phyloP scores from a whole-genome alignment of 2,113 vertebrate genomes.

The Gavia stellata region DNA sequence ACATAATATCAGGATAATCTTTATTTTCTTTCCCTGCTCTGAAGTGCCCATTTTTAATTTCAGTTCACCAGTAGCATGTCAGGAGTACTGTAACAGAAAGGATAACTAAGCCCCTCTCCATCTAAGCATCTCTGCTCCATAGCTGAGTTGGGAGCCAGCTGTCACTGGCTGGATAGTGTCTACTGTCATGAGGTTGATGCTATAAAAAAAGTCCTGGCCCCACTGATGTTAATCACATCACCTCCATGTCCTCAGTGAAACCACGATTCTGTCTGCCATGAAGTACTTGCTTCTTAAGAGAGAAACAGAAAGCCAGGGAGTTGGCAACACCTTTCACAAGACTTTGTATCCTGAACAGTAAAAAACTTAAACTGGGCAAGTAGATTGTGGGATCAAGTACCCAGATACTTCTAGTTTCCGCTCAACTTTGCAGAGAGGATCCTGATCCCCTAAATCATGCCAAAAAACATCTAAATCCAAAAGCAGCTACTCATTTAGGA shows the following conservation, averaged over 20 bases:
- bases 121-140: background rate
- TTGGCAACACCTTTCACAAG: background rate
- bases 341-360: background rate
- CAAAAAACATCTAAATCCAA: background rate
- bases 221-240: background rate
- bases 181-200: background rate
- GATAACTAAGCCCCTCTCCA: background rate
- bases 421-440: background rate
- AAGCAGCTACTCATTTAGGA: background rate
- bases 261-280: background rate
- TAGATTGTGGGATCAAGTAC: background rate
- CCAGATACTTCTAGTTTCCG: background rate
- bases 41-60: background rate
- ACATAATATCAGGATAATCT: background rate
- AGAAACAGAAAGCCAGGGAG: background rate
- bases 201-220: background rate
- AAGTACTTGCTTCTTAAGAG: background rate
- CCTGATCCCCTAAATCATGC: background rate
- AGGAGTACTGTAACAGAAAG: background rate
- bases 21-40: background rate
- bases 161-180: background rate
- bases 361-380: background rate
- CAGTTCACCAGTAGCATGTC: background rate
- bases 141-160: background rate
- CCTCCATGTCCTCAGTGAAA: background rate